Evolutionary conservation across 2,888 invertebrate genomes (phyloP), one percentile per base, ranked within the genome.

Genomic region (Mesorhabditis spiculigera): DNA sequence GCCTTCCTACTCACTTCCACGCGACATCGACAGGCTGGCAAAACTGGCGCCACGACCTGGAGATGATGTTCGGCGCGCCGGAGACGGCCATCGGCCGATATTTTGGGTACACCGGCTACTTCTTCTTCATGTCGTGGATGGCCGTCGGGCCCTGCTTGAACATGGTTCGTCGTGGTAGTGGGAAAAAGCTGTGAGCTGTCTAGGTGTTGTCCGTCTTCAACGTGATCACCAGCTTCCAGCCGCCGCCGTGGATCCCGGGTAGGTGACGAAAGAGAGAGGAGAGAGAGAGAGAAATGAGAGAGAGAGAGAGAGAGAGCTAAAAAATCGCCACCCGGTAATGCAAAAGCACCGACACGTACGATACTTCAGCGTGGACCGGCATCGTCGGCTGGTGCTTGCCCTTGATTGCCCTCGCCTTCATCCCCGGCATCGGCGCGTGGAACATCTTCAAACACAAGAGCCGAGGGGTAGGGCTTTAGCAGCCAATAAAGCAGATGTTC

Each of bases 11-110:
- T 50, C 16, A n/a, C 13, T 28, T 16, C 8, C 8, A 63, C 13
- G 16, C n/a, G 8, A 8, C 8, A 63, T 16, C 28, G 28, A 16
- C 58, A 77, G 78, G 76, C 10, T 58, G 72, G 4, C 44, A 62
- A 28, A 77, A 82, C 70, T 78, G 76, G 70, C 6, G 70, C 43
- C 68, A 70, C 16, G 82, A 82, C 69, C 69, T 82, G 65, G 64
- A 69, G 5, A 70, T 77, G 13, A 80, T 82, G 82, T 71, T 82
- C 44, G 82, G 82, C 45, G 28, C 65, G 6, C 71, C 78, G 8
- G 72, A 62, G n/a, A 75, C 68, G 63, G 28, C 13, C n/a, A 64
- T 74, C 28, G 68, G 66, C n/a, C 8, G n/a, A 50, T 50, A n/a
- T 10, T 13, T 50, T 50, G 58, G 58, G 58, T n/a, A n/a, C n/a